Percentiles rank a stretch among this genome's conserved stretches.
phyloP scores from a whole-genome alignment of 1,140 invertebrate genomes.

The Drosophila pectinifera region DNA sequence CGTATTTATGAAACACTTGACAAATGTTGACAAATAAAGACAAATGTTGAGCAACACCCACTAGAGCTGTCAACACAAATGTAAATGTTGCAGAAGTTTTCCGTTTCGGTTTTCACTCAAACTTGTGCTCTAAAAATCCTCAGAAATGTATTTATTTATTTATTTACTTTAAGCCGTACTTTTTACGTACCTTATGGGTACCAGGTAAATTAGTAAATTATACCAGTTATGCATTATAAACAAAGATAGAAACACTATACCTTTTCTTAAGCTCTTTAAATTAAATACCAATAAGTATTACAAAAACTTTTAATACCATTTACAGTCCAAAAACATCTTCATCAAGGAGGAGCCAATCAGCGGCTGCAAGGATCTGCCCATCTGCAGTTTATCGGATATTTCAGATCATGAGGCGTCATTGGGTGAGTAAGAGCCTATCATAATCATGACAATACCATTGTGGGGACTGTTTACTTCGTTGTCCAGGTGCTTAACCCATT shows the following conservation, averaged over 20 bases:
- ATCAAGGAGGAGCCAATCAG: constrained; percentile 79
- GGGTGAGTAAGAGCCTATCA: constrained; percentile 60
- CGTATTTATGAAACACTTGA: too few species aligned
- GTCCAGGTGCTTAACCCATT: constrained; percentile 44
- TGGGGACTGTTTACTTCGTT: constrained; percentile 18
- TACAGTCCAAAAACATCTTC: constrained; percentile 74
- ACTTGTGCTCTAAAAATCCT: too few species aligned
- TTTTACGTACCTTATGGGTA: too few species aligned
- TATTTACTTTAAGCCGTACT: too few species aligned
- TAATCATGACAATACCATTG: constrained; percentile 18
- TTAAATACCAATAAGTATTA: background rate
- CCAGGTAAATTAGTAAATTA: too few species aligned
- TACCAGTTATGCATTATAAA: too few species aligned
- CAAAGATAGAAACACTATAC: background rate
- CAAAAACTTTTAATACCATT: background rate
- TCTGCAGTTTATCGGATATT: constrained; percentile 82
- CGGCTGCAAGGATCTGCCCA: constrained; percentile 72
- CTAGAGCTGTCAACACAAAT: too few species aligned
- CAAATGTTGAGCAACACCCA: too few species aligned
- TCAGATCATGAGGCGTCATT: constrained; percentile 82
- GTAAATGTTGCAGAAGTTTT: too few species aligned
- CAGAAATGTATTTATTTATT: too few species aligned
- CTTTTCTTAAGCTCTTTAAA: background rate
- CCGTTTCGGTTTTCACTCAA: too few species aligned
- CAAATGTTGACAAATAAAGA: too few species aligned